Base-by-base conservation (phyloP, 2,113 vertebrate species). In the Tretioscincus oriximinensis region DNA sequence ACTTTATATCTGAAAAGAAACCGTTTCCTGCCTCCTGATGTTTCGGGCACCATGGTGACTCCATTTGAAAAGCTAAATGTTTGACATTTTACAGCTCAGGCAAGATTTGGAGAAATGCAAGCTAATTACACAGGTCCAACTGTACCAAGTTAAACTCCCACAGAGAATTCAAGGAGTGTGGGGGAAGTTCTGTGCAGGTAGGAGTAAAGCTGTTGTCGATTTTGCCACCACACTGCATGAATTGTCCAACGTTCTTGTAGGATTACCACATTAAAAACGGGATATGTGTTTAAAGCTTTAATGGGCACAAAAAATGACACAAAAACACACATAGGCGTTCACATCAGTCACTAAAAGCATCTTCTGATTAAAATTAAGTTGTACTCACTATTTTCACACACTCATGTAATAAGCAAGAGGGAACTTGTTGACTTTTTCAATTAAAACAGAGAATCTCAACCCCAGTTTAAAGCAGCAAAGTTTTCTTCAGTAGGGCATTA, bases 1-100 rank as follows among this genome's bases (percentile, higher is more conserved):
- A 21, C 81, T 82, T 83, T 86, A 67, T 79, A 74, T 77, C 61
- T 73, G 60, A 81, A 78, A 85, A 70, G 28, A 63, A 81, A 68
- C 70, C 22, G 49, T 68, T 73, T 78, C 76, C 54, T 81, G 70
- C 65, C 75, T 78, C 54, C 24, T 78, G 70, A 61, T 69, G 51
- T 81, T 81, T 69, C 64, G 54, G 75, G 75, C 75, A 81, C 69
- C 70, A 72, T 78, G 70, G 68, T 69, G 76, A 29, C 70, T 85
- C 31, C 65, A 68, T 69, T 84, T 81, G 63, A 76, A 81, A 85
- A 78, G 63, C 75, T 78, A 78, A 74, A 81, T 69, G 68, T 81
- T 85, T 81, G 84, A 78, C 84, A 85, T 85, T 82, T 78, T 78
- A 49, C 79, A 64, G 74, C 41, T 78, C 75, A 85, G 73, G 61